Evolutionary conservation across 92 coral and sea anemone genomes (phyloP).

Genomic region (Paragorgia papillata): DNA sequence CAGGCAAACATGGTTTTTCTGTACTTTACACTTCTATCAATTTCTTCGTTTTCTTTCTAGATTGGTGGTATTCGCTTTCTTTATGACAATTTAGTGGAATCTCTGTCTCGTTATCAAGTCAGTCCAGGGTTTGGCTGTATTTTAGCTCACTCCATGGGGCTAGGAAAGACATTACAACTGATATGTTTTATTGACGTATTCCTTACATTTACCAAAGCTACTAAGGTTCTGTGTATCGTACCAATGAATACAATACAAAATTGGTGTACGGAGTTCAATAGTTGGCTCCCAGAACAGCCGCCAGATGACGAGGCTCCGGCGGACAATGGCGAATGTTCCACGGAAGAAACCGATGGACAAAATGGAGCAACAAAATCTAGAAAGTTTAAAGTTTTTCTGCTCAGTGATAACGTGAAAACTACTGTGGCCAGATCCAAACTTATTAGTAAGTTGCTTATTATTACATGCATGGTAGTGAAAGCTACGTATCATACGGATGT

Average conservation of each 20-base stretch:
- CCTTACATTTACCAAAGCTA: constrained; percentile 76
- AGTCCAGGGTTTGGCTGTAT: constrained; percentile 96
- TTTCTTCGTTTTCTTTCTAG: too few species aligned
- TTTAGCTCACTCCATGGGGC: constrained; percentile 96
- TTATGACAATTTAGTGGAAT: constrained; percentile 89
- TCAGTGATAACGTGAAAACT: constrained; percentile 77
- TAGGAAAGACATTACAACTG: constrained; percentile 91
- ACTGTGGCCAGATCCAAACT: constrained; percentile 79
- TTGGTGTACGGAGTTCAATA: constrained; percentile 89
- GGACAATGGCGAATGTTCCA: constrained; percentile 42
- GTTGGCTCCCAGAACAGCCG: constrained; percentile 82
- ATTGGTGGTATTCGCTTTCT: constrained; percentile 94
- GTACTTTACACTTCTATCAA: too few species aligned
- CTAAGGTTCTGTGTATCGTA: constrained; percentile 81
- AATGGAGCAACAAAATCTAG: constrained; percentile 55
- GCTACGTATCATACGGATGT: too few species aligned
- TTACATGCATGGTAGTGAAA: too few species aligned
- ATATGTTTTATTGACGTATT: constrained; percentile 82
- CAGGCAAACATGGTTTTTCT: too few species aligned
- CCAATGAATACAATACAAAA: constrained; percentile 96
- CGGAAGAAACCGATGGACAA: constrained; percentile 39
- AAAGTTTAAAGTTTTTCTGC: constrained; percentile 70
- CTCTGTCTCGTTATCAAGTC: constrained; percentile 73
- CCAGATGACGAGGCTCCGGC: constrained; percentile 3
- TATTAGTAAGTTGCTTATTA: constrained; percentile 68